Evolutionary conservation across 2,113 vertebrate genomes (phyloP), one percentile per base, ranked within the genome.

Genomic region (Rousettus leschenaultii): DNA sequence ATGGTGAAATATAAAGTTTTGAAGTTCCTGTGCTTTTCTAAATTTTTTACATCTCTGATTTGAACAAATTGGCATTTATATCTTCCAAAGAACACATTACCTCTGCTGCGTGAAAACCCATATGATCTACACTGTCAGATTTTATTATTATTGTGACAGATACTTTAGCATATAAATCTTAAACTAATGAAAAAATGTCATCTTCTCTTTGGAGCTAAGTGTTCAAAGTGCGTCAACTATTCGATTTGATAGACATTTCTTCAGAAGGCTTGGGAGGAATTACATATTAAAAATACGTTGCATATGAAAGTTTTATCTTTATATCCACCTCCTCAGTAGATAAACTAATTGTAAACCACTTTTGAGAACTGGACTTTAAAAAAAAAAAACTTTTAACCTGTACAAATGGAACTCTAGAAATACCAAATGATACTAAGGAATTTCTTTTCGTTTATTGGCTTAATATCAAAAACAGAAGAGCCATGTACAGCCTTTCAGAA

Each of bases 121-220:
- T 95, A 98, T 98, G 98, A 98, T 98, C 98, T 97, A 93, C 95
- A 98, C 96, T 98, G 98, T 98, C 98, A 99, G 97, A 95, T 98
- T 98, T 98, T 98, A 98, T 99, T 99, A 98, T 98, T 99, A 98
- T 98, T 98, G 96, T 98, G 98, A 98, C 98, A 98, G 98, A 98
- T 98, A 97, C 65, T 79, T 97, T 78, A 96, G 97, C 96, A 97
- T 97, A 98, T 98, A 98, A 98, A 98, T 98, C 98, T 98, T 98
- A 98, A 98, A 98, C 97, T 98, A 98, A 98, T 98, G 98, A 98
- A 98, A 98, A 98, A 98, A 95, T 98, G 98, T 98, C 98, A 98
- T 97, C 98, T 98, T 98, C 94, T 93, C 98, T 98, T 97, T 97
- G 97, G 93, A 98, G 85, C 78, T 98, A 98, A 98, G 96, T 97